A percentile compares a stretch with the other conserved stretches of the same genome.
Conservation (phyloP, 2,113 vertebrate genomes). For the Paedocypris sp. region DNA sequence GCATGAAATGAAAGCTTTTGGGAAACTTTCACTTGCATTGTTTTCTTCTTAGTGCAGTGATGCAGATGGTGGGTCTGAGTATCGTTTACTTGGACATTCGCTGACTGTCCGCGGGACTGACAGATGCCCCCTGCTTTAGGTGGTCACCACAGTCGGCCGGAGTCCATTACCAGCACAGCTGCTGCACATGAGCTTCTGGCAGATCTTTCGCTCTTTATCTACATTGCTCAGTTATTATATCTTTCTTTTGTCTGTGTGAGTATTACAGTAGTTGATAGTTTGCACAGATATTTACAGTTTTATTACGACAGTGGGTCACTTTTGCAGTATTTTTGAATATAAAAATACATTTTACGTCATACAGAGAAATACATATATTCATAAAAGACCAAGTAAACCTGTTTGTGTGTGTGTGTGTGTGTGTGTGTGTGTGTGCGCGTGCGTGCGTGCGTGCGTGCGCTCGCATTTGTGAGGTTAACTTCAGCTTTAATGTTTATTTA, state of each 20-base stretch:
- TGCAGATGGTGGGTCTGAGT: slow-evolving; percentile 39
- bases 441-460: no score
- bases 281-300: no score
- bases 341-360: no score
- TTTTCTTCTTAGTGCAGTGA: slow-evolving; percentile 26
- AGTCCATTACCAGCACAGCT: slow-evolving; percentile 81
- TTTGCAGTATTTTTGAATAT: no score
- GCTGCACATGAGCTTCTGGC: slow-evolving; percentile 68
- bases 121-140: slow-evolving; percentile 80
- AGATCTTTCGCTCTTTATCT: slow-evolving; percentile 36
- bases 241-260: background rate
- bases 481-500: no score
- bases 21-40: slow-evolving; percentile 27
- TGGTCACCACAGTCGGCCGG: slow-evolving; percentile 69
- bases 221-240: background rate
- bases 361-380: no score
- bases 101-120: slow-evolving; percentile 60
- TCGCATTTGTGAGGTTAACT: no score
- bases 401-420: no score
- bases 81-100: slow-evolving; percentile 51
- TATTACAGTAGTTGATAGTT: background rate
- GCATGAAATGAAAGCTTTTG: slow-evolving; percentile 11
- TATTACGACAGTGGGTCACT: no score
- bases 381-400: no score
- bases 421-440: no score